Conservation (phyloP, 2,113 vertebrate genomes). For the Phodopus roborovskii region DNA sequence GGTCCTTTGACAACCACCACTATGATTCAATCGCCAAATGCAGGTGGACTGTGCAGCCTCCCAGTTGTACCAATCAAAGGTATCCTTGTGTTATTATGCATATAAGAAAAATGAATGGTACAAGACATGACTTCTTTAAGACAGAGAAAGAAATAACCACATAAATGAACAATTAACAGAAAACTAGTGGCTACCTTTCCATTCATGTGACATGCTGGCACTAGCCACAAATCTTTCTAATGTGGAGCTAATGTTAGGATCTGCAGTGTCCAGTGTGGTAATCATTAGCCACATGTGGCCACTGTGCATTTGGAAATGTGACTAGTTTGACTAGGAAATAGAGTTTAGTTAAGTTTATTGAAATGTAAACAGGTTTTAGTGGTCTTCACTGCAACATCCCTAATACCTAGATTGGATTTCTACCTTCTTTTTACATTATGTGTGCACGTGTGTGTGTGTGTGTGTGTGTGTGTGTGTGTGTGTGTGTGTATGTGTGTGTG, state of each 20-base stretch:
- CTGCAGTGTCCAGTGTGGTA: accelerated
- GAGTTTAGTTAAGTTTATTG: background rate
- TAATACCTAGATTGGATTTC: background rate
- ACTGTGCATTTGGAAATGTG: background rate
- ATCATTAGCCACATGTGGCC: background rate
- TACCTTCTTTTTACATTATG: background rate
- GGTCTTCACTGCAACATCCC: background rate
- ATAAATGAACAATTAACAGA: background rate
- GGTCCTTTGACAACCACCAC: constrained; percentile 43
- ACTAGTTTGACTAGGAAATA: background rate
- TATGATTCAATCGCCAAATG: background rate
- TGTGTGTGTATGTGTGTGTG: background rate
- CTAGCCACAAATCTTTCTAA: background rate
- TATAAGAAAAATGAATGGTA: background rate
- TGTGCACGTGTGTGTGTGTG: background rate
- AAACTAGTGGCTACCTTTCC: background rate
- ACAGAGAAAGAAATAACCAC: background rate
- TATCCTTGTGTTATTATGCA: constrained; percentile 25
- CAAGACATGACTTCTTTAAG: background rate
- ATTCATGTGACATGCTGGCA: background rate
- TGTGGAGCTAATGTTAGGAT: background rate
- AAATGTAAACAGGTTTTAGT: background rate
- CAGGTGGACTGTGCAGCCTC: constrained; percentile 36
- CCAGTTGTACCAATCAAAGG: constrained; percentile 30
- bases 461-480: background rate